Evolutionary conservation across 1,140 invertebrate species (phyloP), one percentile per base, ranked within the genome.

Genomic region (Tribolium madens): DNA sequence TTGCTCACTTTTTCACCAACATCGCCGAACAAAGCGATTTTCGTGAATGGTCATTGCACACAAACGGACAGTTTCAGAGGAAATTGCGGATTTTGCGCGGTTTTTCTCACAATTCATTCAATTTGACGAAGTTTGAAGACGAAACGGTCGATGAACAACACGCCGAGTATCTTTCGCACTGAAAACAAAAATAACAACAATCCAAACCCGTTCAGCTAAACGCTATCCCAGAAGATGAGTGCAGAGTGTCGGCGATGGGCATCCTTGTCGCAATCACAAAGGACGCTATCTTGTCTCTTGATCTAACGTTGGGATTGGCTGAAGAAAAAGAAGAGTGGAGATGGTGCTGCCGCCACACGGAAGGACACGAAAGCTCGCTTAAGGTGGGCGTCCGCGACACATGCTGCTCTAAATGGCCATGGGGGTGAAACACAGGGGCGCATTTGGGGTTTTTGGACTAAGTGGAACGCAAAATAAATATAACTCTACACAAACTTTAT

Each of bases 171-270:
- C 57, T 31, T 13, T 33, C 57, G 57, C 57, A 64, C 57, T 33
- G 57, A 64, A 64, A 64, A 64, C 57, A 64, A 64, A 64, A 64
- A 64, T 64, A 64, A 64, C 57, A 64, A 64, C 57, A 64, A 64
- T 64, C 21, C 57, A 33, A 64, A 64, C 57, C 57, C 57, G 57
- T 64, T 64, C 26, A 14, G 14, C 18, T 26, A 1, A 4, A 33
- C 13, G 31, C 57, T 14, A 12, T 1, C 1, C n/a, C 4, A 4
- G 57, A 3, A 13, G 21, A 9, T 12, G 31, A 13, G n/a, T 7
- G 21, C 26, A 0, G n/a, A 21, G 14, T 26, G 57, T 57, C 14
- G 0, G 3, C 3, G 5, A 9, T 9, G 1, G 57, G 18, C 26
- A 17, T 64, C 57, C 31, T 14, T 64, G 26, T 64, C 12, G 26